These are phyloP conservation scores for Sandelia bainsii DNA, from an alignment of 2,797 vertebrate genomes.

Conservation along the genomic window DNA sequence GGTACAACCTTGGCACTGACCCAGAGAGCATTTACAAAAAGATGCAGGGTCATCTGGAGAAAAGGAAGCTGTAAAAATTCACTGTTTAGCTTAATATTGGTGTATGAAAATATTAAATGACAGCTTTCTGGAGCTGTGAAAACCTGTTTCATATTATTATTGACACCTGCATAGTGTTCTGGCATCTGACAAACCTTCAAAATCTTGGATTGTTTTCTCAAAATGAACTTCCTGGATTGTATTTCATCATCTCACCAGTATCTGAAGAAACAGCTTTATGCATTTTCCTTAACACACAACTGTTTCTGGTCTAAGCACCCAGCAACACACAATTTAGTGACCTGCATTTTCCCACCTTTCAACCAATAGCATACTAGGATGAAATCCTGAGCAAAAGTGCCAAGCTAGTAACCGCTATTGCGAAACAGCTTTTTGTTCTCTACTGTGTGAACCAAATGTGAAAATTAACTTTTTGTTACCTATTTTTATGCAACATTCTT, in stretches of 20 bases:
- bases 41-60: too few species aligned
- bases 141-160: neutral
- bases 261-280: neutral
- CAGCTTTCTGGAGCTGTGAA: neutral
- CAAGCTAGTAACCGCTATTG: neutral
- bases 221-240: neutral
- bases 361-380: slow-evolving; percentile 1
- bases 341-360: neutral
- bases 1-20: too few species aligned
- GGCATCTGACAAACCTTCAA: neutral
- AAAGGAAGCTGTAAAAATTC: too few species aligned
- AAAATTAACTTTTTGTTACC: neutral
- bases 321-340: neutral
- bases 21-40: too few species aligned
- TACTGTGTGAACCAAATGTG: neutral
- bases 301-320: neutral
- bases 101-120: neutral
- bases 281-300: neutral
- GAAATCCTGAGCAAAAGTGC: neutral
- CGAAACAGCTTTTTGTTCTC: neutral
- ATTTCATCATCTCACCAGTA: neutral
- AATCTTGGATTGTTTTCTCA: neutral
- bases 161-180: neutral
- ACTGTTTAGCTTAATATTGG: neutral
- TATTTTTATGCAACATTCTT: neutral